Conservation (phyloP, 2,113 vertebrate species). For the Atherinomorus stipes region DNA sequence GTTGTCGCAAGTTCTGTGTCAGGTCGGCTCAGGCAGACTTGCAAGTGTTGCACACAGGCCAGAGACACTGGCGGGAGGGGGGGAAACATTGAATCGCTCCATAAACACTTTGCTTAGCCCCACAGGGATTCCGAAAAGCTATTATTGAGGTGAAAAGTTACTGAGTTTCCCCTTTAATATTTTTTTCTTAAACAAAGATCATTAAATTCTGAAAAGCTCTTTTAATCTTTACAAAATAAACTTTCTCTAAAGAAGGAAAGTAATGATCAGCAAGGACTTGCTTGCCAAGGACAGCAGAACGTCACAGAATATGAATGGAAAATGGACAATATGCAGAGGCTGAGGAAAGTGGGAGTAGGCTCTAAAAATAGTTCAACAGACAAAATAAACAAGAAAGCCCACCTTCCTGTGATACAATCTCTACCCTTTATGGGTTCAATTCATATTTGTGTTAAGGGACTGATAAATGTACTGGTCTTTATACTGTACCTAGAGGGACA, state of each 20-base stretch:
- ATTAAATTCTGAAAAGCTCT: conserved; percentile 44
- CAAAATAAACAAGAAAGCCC: conserved; percentile 19
- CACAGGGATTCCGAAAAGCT: no score
- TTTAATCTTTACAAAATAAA: conserved; percentile 40
- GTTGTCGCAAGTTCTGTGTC: no score
- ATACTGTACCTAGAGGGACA: neutral
- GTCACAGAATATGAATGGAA: conserved; percentile 10
- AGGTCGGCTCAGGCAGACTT: no score
- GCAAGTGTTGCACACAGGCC: no score
- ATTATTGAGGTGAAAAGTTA: no score
- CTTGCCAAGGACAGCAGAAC: neutral
- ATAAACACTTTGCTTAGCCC: no score
- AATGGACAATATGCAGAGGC: conserved; percentile 37
- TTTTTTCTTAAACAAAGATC: no score
- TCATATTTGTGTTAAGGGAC: neutral
- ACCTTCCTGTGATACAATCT: conserved; percentile 31
- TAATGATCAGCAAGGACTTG: conserved; percentile 52
- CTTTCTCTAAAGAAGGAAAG: neutral
- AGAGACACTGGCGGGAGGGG: no score
- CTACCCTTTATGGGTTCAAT: conserved; percentile 3
- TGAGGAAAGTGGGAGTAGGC: conserved; percentile 22
- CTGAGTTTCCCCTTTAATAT: no score
- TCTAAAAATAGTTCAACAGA: conserved; percentile 60
- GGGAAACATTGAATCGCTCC: no score
- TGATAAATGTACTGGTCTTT: conserved; percentile 17